Conservation (phyloP, 2,113 vertebrate genomes). For the Canis aureus region DNA sequence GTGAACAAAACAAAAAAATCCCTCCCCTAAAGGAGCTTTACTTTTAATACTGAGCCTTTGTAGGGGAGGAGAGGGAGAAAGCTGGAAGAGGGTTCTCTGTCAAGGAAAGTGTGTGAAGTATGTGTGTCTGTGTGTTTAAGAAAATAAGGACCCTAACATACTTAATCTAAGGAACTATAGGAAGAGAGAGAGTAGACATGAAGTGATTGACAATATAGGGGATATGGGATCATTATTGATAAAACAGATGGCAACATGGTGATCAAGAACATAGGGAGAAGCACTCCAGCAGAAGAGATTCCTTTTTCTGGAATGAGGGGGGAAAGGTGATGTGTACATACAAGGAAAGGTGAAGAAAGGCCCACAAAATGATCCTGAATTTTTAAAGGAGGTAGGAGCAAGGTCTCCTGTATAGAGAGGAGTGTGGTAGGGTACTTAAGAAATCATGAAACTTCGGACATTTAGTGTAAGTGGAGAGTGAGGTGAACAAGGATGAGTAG, state of each 20-base stretch:
- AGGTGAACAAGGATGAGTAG: background rate
- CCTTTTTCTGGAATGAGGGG: background rate
- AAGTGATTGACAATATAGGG: background rate
- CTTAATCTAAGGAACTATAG: background rate
- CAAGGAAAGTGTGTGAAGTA: background rate
- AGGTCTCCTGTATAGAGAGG: background rate
- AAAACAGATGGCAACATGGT: background rate
- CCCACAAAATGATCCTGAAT: background rate
- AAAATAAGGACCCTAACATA: conserved; percentile 16
- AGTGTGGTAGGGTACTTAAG: background rate
- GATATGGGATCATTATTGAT: conserved; percentile 23
- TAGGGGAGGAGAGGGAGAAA: background rate
- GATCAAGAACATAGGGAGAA: background rate
- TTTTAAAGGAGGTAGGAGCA: background rate
- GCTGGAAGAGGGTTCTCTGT: background rate
- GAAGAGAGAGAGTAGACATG: background rate
- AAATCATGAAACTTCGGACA: background rate
- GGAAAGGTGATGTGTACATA: background rate
- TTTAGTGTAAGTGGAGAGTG: background rate
- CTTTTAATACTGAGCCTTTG: background rate
- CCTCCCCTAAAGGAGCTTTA: background rate
- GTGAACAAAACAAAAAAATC: background rate
- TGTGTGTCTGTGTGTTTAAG: background rate
- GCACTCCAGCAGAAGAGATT: background rate
- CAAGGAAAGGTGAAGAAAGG: background rate